A percentile compares a stretch with the other conserved stretches of the same genome.
Evolutionary conservation across 35 echinoderm and acorn worm genomes (phyloP).

Genomic region (Hemicentrotus pulcherrimus): DNA sequence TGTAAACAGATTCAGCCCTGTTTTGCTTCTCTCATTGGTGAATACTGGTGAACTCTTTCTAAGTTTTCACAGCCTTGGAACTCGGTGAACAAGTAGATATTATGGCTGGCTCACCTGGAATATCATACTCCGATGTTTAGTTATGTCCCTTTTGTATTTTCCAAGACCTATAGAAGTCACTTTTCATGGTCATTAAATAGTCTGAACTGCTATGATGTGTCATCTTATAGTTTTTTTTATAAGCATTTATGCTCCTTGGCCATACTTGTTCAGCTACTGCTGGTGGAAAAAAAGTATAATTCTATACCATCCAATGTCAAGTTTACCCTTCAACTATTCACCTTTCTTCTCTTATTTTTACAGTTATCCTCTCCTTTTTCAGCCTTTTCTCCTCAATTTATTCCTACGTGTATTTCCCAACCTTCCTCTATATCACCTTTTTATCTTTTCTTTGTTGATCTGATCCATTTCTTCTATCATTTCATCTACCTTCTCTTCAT

Average conservation of each 20-base stretch:
- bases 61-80: neutral
- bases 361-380: neutral
- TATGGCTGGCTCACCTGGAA: neutral
- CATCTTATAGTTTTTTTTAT: neutral
- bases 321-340: neutral
- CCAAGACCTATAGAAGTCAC: slow-evolving; percentile 6
- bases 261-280: neutral
- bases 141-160: neutral
- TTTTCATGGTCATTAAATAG: neutral
- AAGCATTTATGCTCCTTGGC: neutral
- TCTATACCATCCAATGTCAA: neutral
- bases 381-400: neutral
- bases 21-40: neutral
- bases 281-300: neutral
- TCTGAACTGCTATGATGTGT: neutral
- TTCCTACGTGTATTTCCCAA: neutral
- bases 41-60: neutral
- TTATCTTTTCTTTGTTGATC: no score
- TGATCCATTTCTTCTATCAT: no score
- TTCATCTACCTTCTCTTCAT: no score
- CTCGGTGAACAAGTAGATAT: neutral
- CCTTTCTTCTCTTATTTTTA: neutral
- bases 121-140: neutral
- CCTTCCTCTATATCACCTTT: no score
- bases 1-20: no score